phyloP scores from a whole-genome alignment of 2,888 invertebrate genomes.

The Tipula helvola region DNA sequence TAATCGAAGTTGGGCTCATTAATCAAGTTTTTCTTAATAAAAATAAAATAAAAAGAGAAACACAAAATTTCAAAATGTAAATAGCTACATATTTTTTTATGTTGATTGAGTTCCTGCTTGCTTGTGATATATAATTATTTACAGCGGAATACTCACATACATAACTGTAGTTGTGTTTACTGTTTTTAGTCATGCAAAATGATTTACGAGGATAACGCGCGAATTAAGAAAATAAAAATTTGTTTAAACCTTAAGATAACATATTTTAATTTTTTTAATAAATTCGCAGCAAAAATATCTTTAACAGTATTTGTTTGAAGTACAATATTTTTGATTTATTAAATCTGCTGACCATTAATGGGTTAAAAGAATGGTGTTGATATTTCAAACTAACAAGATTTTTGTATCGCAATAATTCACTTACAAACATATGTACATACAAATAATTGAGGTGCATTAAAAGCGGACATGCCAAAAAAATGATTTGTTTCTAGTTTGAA shows the following conservation, averaged over 20 bases:
- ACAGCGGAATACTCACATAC: not conserved
- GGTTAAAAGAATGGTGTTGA: too few relatives aligned
- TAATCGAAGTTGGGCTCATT: not conserved
- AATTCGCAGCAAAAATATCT: not conserved
- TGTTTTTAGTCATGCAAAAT: not conserved
- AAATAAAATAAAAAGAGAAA: not conserved
- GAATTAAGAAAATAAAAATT: not conserved
- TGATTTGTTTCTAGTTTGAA: too few relatives aligned
- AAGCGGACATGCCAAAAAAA: too few relatives aligned
- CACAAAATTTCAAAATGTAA: not conserved
- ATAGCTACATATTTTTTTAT: not conserved
- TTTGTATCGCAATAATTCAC: too few relatives aligned
- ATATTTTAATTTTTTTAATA: not conserved
- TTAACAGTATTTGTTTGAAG: not conserved
- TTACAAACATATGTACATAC: too few relatives aligned
- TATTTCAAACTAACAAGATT: too few relatives aligned
- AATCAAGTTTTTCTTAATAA: not conserved
- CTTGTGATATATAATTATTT: too few relatives aligned
- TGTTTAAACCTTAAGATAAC: not conserved
- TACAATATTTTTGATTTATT: not conserved
- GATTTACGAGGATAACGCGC: not conserved
- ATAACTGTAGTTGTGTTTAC: not conserved
- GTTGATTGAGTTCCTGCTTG: not conserved
- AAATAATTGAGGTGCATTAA: too few relatives aligned
- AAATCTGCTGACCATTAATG: too few relatives aligned